These are phyloP conservation scores for Bathynomus jamesi DNA, from an alignment of 1,140 invertebrate genomes.

Conservation along the genomic window DNA sequence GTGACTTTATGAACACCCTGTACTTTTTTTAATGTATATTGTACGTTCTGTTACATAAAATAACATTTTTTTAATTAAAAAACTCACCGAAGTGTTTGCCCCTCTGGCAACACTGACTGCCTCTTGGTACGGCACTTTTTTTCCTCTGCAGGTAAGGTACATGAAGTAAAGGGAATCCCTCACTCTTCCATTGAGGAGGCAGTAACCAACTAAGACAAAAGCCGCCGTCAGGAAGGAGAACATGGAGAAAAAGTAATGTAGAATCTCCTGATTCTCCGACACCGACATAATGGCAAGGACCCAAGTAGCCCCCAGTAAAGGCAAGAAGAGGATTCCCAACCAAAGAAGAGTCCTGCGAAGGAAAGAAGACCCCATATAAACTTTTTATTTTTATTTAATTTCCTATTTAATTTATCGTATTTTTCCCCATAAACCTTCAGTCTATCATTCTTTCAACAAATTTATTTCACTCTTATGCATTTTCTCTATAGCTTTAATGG, in stretches of 20 bases:
- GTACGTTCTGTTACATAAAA: too few species aligned
- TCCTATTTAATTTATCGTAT: too few species aligned
- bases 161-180: slow-evolving; percentile 55
- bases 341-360: slow-evolving; percentile 66
- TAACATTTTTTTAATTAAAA: too few species aligned
- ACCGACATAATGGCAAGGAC: slow-evolving; percentile 69
- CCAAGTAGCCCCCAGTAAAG: slow-evolving; percentile 69
- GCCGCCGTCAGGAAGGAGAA: slow-evolving; percentile 63
- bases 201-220: slow-evolving; percentile 73
- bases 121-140: slow-evolving; percentile 62
- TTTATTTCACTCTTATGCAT: too few species aligned
- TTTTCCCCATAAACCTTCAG: too few species aligned
- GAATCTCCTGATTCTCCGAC: slow-evolving; percentile 61
- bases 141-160: slow-evolving; percentile 65
- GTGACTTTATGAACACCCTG: too few species aligned
- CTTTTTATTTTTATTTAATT: too few species aligned
- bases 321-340: slow-evolving; percentile 68
- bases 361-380: too few species aligned
- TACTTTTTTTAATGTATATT: too few species aligned
- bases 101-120: slow-evolving; percentile 42
- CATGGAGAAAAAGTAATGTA: slow-evolving; percentile 63
- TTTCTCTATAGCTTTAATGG: too few species aligned
- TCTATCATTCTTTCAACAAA: too few species aligned
- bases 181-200: slow-evolving; percentile 69
- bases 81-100: background rate